These are phyloP conservation scores for Rhinoptilus africanus DNA, from an alignment of 2,113 vertebrate species.

Conservation along the genomic window DNA sequence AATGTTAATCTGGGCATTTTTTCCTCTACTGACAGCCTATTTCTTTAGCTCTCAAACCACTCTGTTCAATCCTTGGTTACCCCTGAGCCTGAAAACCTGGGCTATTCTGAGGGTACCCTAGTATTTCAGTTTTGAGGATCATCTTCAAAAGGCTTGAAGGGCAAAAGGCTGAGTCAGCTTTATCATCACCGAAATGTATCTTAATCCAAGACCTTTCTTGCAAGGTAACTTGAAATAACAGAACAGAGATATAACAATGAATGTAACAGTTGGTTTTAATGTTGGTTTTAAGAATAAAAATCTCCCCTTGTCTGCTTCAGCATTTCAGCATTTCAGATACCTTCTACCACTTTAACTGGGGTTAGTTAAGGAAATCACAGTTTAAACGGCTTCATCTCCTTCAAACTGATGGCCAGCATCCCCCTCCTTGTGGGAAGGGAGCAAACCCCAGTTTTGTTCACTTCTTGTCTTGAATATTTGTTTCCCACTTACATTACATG, in stretches of 20 bases:
- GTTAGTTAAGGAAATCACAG: neutral
- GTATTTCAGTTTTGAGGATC: neutral
- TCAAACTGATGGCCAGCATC: neutral
- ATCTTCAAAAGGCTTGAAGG: neutral
- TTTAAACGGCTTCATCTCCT: neutral
- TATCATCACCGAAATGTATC: neutral
- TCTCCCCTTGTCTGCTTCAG: neutral
- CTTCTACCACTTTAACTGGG: neutral
- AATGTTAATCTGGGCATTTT: neutral
- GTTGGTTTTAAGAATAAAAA: neutral
- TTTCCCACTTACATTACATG: neutral
- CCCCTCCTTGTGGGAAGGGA: neutral
- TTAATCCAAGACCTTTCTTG: neutral
- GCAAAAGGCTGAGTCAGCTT: neutral
- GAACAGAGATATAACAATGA: neutral
- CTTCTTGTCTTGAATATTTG: neutral
- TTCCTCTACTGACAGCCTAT: neutral
- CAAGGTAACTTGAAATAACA: neutral
- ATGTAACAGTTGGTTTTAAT: neutral
- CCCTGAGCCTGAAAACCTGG: neutral
- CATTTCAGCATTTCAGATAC: neutral
- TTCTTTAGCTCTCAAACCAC: neutral
- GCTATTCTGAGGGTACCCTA: neutral
- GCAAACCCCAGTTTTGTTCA: neutral
- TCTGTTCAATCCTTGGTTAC: neutral